Evolutionary conservation across 2,797 vertebrate species (phyloP).

Genomic region (Galaxias olidus): DNA sequence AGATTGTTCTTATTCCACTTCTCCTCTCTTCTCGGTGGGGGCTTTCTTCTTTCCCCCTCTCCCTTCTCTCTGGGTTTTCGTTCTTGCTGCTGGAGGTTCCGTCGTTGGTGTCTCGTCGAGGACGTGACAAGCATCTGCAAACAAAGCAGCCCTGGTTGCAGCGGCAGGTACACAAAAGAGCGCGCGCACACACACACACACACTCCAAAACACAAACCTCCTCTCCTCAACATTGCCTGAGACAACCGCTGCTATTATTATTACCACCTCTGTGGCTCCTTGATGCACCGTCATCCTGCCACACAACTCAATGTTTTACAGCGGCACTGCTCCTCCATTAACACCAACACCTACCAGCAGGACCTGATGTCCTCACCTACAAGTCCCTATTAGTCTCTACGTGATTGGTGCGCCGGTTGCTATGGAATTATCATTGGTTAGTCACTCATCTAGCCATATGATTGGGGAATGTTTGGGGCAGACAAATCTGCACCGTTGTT

Average conservation of each 20-base stretch:
- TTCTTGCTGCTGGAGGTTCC: slow-evolving; percentile 47
- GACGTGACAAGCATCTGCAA: slow-evolving; percentile 61
- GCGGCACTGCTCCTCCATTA: not conserved
- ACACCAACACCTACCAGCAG: slow-evolving; percentile 27
- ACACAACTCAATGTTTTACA: too few species aligned
- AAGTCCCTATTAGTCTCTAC: too few species aligned
- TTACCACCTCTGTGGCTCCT: not conserved
- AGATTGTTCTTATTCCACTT: slow-evolving; percentile 17
- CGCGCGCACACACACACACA: slow-evolving; percentile 18
- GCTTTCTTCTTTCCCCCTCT: slow-evolving; percentile 10
- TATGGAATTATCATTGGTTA: slow-evolving; percentile 22
- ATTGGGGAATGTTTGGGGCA: not conserved
- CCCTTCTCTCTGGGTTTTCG: slow-evolving; percentile 21
- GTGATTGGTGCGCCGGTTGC: slow-evolving; percentile 10
- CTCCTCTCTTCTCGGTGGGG: not conserved
- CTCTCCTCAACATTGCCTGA: not conserved
- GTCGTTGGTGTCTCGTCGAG: slow-evolving; percentile 46
- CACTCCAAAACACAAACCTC: slow-evolving; percentile 18
- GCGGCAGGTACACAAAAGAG: not conserved
- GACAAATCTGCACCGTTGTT: not conserved
- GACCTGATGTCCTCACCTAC: too few species aligned
- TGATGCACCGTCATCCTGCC: not conserved
- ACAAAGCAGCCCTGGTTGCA: slow-evolving; percentile 35
- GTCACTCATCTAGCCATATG: too few species aligned
- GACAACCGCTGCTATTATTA: not conserved